Conservation (phyloP, 64 coral and sea anemone species). For the Stichodactyla helianthus region DNA sequence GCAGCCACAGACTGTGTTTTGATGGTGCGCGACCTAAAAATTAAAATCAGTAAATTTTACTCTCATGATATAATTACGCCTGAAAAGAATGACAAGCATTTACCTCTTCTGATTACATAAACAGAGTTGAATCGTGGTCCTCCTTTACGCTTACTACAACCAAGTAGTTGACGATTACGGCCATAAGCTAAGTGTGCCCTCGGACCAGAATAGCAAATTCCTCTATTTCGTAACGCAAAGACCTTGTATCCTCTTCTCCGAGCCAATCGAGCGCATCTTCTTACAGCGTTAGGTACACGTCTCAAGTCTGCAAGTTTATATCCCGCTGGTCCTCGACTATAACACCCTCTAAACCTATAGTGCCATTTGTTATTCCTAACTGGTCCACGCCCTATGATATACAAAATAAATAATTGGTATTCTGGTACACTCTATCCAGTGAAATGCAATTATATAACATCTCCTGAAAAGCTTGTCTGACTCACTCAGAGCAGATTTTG, state of each 20-base stretch:
- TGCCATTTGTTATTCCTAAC: neutral
- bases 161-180: neutral
- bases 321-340: neutral
- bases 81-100: neutral
- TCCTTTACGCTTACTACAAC: slow-evolving; percentile 1
- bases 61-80: neutral
- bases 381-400: neutral
- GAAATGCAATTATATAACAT: too few species aligned
- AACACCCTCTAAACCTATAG: neutral
- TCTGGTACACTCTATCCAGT: too few species aligned
- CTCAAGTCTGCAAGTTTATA: neutral
- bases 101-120: slow-evolving; percentile 21
- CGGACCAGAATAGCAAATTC: slow-evolving; percentile 11
- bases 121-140: slow-evolving; percentile 1
- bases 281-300: neutral
- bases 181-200: slow-evolving; percentile 15
- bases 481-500: too few species aligned
- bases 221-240: neutral
- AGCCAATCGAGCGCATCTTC: slow-evolving; percentile 7
- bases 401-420: neutral
- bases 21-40: neutral
- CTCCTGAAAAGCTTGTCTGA: too few species aligned
- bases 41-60: neutral
- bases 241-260: slow-evolving; percentile 20
- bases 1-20: neutral